Evolutionary conservation across 2,113 vertebrate species (phyloP).

Genomic region (Colossoma macropomum): DNA sequence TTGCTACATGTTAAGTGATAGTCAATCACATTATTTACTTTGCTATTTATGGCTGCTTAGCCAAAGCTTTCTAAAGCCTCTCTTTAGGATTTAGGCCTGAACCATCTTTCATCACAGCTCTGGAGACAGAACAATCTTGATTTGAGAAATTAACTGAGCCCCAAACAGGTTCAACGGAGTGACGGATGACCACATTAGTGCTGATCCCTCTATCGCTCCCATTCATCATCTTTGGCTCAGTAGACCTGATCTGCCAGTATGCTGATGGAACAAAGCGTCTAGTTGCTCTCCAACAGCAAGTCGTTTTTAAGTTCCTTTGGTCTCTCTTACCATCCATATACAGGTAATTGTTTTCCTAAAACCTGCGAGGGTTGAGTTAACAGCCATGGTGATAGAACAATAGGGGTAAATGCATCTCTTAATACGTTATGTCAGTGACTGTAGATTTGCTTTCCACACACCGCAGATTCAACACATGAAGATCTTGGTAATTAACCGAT

Average conservation of each 20-base stretch:
- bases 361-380: neutral
- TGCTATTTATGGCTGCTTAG: neutral
- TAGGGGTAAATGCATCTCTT: neutral
- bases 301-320: neutral
- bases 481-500: too few relatives aligned
- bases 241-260: conserved; percentile 1
- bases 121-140: neutral
- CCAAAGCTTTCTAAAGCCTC: neutral
- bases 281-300: neutral
- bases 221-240: conserved; percentile 36
- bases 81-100: neutral
- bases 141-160: conserved; percentile 5
- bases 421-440: neutral
- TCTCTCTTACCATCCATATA: neutral
- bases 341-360: too few relatives aligned
- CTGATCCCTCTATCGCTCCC: conserved; percentile 20
- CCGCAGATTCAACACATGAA: too few relatives aligned
- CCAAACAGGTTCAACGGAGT: conserved; percentile 35
- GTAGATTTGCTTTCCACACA: too few relatives aligned
- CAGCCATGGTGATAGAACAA: too few relatives aligned
- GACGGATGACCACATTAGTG: conserved; percentile 41
- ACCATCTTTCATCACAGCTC: neutral
- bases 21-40: too few relatives aligned
- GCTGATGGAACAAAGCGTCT: neutral
- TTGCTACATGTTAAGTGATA: neutral